phyloP scores from a whole-genome alignment of 2,797 vertebrate genomes.

The Onychomys arenicola region DNA sequence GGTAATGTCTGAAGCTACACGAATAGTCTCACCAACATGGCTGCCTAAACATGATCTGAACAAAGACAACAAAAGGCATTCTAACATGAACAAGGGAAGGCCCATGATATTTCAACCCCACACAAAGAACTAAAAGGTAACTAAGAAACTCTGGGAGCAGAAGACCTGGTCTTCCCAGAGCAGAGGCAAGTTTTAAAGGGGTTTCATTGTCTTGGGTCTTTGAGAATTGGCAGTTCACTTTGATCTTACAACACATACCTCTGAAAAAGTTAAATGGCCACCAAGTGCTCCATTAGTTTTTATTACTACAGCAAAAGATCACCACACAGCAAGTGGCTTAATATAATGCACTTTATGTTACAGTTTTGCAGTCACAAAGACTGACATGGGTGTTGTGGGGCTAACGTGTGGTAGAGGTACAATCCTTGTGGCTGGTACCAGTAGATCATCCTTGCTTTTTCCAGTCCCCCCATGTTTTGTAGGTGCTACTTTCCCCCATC shows the following conservation, averaged over 20 bases:
- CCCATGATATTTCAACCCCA: no score
- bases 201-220: slow-evolving; percentile 11
- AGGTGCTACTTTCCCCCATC: not conserved
- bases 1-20: not conserved
- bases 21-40: not conserved
- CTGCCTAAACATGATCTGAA: no score
- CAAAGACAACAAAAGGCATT: not conserved
- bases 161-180: not conserved
- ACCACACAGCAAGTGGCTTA: not conserved
- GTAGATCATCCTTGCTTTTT: not conserved
- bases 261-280: not conserved
- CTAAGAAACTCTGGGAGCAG: not conserved
- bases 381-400: not conserved
- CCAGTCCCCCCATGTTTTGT: not conserved
- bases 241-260: not conserved
- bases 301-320: not conserved
- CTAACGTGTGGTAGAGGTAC: not conserved
- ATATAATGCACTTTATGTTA: not conserved
- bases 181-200: not conserved
- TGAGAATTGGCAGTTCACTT: not conserved
- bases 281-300: not conserved
- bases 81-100: not conserved
- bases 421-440: not conserved
- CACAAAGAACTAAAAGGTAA: not conserved
- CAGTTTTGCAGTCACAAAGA: not conserved